phyloP scores from a whole-genome alignment of 2,888 invertebrate genomes.

The Lycophotia porphyrea region DNA sequence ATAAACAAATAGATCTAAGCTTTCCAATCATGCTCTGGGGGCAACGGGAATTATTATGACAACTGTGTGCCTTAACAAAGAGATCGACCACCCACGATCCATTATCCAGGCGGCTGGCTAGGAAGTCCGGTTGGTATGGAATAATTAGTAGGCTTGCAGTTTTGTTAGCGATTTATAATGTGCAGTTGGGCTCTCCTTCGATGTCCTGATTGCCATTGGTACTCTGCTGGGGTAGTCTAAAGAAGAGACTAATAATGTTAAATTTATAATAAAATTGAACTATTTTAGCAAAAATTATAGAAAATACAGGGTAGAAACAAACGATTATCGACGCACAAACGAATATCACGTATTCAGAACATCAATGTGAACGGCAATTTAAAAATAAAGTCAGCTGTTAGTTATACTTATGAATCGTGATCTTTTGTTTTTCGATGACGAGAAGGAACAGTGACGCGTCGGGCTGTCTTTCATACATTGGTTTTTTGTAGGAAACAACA shows the following conservation, averaged over 20 bases:
- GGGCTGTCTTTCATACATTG: no score
- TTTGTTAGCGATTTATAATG: slow-evolving; percentile 18
- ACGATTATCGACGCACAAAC: no score
- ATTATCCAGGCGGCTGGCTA: slow-evolving; percentile 40
- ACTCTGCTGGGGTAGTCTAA: neutral
- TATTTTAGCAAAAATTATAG: neutral
- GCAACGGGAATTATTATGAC: slow-evolving; percentile 48
- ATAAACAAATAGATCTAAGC: slow-evolving; percentile 17
- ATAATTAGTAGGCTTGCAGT: slow-evolving; percentile 39
- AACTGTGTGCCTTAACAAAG: slow-evolving; percentile 43
- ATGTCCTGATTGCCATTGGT: slow-evolving; percentile 34
- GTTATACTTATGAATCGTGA: no score
- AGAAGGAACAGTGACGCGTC: no score
- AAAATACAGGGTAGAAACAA: neutral
- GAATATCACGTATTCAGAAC: neutral
- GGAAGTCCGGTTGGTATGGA: slow-evolving; percentile 49
- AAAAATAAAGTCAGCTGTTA: no score
- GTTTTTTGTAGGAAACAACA: no score
- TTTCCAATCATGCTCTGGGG: slow-evolving; percentile 25
- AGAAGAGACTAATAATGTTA: neutral
- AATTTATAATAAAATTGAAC: no score
- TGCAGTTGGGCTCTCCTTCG: neutral
- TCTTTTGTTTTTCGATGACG: no score
- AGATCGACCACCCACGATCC: slow-evolving; percentile 55
- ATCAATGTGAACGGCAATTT: no score